Percentiles rank a stretch among this genome's conserved stretches.
Evolutionary conservation across 2,797 vertebrate species (phyloP).

Genomic region (Enteromius fasciolatus): DNA sequence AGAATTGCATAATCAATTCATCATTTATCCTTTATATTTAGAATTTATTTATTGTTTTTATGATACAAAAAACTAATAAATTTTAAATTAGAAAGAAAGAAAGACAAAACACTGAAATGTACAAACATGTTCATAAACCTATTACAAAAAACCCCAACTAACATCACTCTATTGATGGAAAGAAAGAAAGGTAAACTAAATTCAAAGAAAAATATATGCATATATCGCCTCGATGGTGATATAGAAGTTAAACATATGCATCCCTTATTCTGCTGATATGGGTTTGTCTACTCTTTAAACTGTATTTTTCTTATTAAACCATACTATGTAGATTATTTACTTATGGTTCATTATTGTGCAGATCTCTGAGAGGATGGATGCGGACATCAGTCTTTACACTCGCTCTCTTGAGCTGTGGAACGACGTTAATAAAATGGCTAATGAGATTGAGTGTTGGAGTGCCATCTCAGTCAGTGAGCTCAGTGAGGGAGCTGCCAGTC

Average conservation of each 20-base stretch:
- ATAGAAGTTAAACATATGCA: background rate
- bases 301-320: background rate
- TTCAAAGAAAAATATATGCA: background rate
- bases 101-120: background rate
- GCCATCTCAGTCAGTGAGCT: slow-evolving; percentile 80
- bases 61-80: background rate
- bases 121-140: background rate
- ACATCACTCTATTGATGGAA: background rate
- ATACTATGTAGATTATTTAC: slow-evolving; percentile 1
- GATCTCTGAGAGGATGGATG: slow-evolving; percentile 89
- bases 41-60: background rate
- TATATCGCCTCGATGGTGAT: background rate
- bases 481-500: slow-evolving; percentile 77
- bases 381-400: slow-evolving; percentile 81
- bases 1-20: background rate
- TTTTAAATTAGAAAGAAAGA: background rate
- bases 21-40: background rate
- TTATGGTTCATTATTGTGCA: slow-evolving; percentile 60
- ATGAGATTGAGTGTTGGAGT: slow-evolving; percentile 89
- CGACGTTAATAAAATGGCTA: slow-evolving; percentile 82
- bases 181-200: background rate
- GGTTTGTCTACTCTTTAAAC: background rate
- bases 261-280: background rate
- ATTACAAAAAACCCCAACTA: background rate
- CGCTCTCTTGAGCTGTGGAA: slow-evolving; percentile 85